Conservation (phyloP, 23 tunicate species). For the Botrylloides violaceus region DNA sequence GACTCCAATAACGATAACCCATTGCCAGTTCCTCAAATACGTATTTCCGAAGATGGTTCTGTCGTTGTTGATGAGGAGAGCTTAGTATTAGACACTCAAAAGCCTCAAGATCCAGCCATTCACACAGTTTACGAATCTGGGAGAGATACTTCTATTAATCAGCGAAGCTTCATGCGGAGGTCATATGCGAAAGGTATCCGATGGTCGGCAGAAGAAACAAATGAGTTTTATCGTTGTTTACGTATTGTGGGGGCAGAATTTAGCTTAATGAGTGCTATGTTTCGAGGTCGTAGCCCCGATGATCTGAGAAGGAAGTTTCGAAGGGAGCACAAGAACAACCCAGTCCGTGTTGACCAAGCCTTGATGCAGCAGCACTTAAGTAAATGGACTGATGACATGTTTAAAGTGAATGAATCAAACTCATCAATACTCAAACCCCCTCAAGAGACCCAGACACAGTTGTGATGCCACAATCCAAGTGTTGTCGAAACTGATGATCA, state of each 20-base stretch:
- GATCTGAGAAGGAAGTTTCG: constrained; percentile 60
- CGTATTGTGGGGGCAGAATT: constrained; percentile 80
- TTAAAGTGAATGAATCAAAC: constrained; percentile 25
- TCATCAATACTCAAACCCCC: too few species aligned
- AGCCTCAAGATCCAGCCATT: constrained; percentile 26
- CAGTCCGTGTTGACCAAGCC: constrained; percentile 45
- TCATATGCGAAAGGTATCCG: constrained; percentile 21
- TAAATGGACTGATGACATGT: constrained; percentile 93
- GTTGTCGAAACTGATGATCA: too few species aligned
- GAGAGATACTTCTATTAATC: constrained; percentile 22
- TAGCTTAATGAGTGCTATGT: constrained; percentile 80
- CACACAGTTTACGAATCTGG: constrained; percentile 63
- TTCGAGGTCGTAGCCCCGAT: constrained; percentile 42
- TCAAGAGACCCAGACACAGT: too few species aligned
- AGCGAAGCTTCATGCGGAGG: constrained; percentile 41
- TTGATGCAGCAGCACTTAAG: constrained; percentile 66
- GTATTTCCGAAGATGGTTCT: constrained; percentile 73
- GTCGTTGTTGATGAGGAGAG: constrained; percentile 83
- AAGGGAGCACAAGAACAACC: constrained; percentile 37
- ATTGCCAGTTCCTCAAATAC: constrained; percentile 67
- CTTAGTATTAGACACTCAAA: constrained; percentile 35
- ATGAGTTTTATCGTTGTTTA: constrained; percentile 61
- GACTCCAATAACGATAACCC: constrained; percentile 7
- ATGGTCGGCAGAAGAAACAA: constrained; percentile 62
- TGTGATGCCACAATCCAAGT: too few species aligned